Evolutionary conservation across 2,113 vertebrate species (phyloP).

Genomic region (Chionis minor): DNA sequence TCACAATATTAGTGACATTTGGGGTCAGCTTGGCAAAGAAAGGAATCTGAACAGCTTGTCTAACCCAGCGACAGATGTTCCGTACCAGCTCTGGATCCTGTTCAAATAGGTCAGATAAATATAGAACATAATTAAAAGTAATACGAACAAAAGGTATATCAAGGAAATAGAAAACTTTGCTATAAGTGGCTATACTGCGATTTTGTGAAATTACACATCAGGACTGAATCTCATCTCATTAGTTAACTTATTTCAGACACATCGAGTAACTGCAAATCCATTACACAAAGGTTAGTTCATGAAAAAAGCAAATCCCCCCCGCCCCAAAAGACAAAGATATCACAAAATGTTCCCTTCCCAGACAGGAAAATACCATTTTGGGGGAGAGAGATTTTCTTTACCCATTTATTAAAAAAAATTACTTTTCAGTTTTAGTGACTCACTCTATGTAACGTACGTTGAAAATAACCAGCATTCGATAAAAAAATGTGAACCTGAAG

Average conservation of each 20-base stretch:
- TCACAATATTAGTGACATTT: slow-evolving; percentile 91
- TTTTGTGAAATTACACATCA: slow-evolving; percentile 47
- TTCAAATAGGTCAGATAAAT: slow-evolving; percentile 80
- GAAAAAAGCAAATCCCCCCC: neutral
- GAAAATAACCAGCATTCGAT: neutral
- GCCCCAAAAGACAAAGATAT: neutral
- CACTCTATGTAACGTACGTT: neutral
- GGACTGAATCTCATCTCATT: slow-evolving; percentile 35
- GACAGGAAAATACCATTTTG: neutral
- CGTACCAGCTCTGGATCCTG: slow-evolving; percentile 90
- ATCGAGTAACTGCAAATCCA: slow-evolving; percentile 8
- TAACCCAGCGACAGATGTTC: slow-evolving; percentile 96
- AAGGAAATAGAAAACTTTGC: slow-evolving; percentile 58
- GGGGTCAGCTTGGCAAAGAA: slow-evolving; percentile 98
- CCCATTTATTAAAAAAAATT: neutral
- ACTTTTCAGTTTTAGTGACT: neutral
- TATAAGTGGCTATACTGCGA: slow-evolving; percentile 31
- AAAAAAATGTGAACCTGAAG: neutral
- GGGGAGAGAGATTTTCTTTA: neutral
- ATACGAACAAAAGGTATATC: slow-evolving; percentile 66
- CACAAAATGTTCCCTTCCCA: neutral
- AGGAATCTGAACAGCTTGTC: slow-evolving; percentile 85
- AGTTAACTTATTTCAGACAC: slow-evolving; percentile 28
- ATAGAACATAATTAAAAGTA: slow-evolving; percentile 76
- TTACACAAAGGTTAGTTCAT: slow-evolving; percentile 19